phyloP scores from a whole-genome alignment of 2,113 vertebrate species.

The Monopterus albus region DNA sequence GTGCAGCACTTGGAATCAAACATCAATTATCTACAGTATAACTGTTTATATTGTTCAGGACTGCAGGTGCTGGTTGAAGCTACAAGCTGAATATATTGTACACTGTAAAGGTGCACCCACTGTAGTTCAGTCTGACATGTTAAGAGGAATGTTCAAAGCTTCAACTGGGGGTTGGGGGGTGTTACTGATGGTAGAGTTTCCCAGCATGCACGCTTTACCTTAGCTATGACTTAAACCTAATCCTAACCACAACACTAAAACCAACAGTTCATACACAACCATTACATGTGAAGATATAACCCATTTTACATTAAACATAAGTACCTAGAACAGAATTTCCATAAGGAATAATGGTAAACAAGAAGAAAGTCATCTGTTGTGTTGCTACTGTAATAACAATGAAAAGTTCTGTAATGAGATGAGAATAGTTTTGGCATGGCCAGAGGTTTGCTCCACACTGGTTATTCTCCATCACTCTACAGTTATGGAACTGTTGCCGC shows the following conservation, averaged over 20 bases:
- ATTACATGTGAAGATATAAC: not conserved
- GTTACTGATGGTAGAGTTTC: not conserved
- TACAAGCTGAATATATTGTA: not conserved
- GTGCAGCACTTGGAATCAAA: not conserved
- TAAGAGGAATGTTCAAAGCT: not conserved
- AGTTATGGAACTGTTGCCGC: slow-evolving; percentile 22
- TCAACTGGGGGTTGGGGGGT: not conserved
- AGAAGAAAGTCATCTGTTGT: not conserved
- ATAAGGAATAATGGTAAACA: not conserved
- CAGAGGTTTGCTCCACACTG: slow-evolving; percentile 10
- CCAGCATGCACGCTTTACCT: too few species aligned
- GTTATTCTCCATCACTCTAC: slow-evolving; percentile 26
- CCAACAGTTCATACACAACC: not conserved
- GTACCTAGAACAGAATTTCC: not conserved
- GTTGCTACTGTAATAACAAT: slow-evolving; percentile 4
- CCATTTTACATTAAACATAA: not conserved
- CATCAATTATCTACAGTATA: not conserved
- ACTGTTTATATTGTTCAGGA: not conserved
- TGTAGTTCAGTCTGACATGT: not conserved
- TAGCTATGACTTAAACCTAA: not conserved
- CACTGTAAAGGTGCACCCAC: not conserved
- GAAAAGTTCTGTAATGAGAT: not conserved
- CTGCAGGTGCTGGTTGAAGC: not conserved
- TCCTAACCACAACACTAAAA: not conserved
- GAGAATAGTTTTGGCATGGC: not conserved